A percentile compares a stretch with the other conserved stretches of the same genome.
These are phyloP conservation scores for Amiota communis DNA, from an alignment of 2,888 invertebrate genomes.

Conservation along the genomic window DNA sequence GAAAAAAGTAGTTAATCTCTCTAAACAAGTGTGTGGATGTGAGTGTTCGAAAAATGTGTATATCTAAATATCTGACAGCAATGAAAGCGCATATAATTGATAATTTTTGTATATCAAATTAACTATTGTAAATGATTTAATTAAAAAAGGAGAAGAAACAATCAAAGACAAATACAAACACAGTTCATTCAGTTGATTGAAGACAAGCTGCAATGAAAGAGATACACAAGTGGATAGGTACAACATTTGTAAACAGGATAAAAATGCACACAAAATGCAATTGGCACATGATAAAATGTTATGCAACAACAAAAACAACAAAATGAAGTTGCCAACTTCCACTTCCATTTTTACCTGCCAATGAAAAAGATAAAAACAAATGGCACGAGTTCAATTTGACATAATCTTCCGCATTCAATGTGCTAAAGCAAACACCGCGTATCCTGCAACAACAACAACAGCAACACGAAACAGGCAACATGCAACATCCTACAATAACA, in stretches of 20 bases:
- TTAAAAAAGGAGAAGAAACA: neutral
- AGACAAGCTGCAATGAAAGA: neutral
- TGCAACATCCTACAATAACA: slow-evolving; percentile 35
- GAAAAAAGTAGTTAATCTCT: neutral
- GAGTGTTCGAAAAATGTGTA: neutral
- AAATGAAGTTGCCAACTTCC: slow-evolving; percentile 4
- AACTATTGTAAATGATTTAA: no score
- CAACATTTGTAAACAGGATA: slow-evolving; percentile 26
- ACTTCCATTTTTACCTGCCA: slow-evolving; percentile 50
- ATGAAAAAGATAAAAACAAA: slow-evolving; percentile 4
- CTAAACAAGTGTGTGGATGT: no score
- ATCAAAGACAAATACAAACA: neutral
- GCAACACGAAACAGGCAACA: slow-evolving; percentile 42
- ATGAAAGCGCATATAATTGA: neutral
- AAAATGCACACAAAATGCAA: slow-evolving; percentile 45
- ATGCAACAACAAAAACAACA: slow-evolving; percentile 54
- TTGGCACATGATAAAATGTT: slow-evolving; percentile 55
- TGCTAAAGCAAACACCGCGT: slow-evolving; percentile 31
- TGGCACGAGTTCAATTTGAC: neutral
- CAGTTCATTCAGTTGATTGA: no score
- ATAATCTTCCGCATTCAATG: slow-evolving; percentile 48
- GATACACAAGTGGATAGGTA: slow-evolving; percentile 25
- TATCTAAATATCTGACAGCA: neutral
- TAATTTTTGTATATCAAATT: no score
- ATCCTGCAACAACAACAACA: slow-evolving; percentile 45